Conservation (phyloP, 2,888 invertebrate species). For the Euclidia mi region DNA sequence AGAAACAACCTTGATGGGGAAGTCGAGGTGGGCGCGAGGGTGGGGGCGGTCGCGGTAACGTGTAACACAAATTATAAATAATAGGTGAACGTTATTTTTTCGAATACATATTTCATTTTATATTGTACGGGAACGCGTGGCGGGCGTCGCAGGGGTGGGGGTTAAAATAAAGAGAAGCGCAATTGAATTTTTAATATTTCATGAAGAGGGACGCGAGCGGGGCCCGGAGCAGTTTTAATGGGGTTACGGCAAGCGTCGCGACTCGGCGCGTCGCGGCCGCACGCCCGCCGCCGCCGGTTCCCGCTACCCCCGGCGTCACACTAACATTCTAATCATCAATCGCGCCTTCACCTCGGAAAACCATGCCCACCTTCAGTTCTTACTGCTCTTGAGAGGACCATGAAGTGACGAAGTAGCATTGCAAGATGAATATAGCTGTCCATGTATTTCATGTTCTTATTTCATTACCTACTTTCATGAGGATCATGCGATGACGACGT, state of each 20-base stretch:
- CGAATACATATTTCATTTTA: constrained; percentile 89
- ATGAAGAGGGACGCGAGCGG: constrained; percentile 85
- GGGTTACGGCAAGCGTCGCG: constrained; percentile 75
- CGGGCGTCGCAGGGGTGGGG: constrained; percentile 81
- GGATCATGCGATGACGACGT: too few species aligned
- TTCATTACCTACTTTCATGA: too few species aligned
- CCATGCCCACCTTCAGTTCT: too few species aligned
- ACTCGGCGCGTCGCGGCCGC: constrained; percentile 34
- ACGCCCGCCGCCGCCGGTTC: constrained; percentile 15
- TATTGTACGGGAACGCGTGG: constrained; percentile 81
- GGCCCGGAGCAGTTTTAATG: constrained; percentile 85
- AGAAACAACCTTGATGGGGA: constrained; percentile 55
- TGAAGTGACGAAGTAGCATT: too few species aligned
- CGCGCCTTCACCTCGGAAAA: background rate
- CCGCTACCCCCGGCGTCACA: background rate
- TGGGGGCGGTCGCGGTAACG: constrained; percentile 57
- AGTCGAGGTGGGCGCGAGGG: constrained; percentile 32
- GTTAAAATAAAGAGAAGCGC: constrained; percentile 90
- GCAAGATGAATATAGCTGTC: too few species aligned
- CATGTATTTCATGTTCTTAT: too few species aligned
- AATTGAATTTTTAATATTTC: constrained; percentile 91
- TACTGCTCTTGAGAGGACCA: too few species aligned
- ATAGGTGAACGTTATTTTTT: constrained; percentile 88
- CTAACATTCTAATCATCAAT: background rate
- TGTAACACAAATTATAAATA: constrained; percentile 87